Evolutionary conservation across 2,113 vertebrate species (phyloP).

Genomic region (rabbit (Oryctolagus cuniculus)): DNA sequence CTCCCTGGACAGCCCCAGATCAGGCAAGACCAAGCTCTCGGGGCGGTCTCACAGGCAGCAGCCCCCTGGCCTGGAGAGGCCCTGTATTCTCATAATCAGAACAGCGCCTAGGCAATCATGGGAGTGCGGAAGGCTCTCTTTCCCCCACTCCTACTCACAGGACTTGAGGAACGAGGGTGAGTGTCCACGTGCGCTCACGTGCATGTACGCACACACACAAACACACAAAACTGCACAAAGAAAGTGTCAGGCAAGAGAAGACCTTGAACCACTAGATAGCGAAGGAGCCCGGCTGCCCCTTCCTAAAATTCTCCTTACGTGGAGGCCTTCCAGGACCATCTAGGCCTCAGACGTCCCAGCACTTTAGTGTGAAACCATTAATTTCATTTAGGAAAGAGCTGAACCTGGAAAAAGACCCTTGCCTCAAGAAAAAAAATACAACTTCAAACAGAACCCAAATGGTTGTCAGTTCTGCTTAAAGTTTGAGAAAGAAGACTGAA

Average conservation of each 20-base stretch:
- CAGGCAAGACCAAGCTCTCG: accelerated
- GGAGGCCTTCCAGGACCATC: not conserved
- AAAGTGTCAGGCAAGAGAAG: not conserved
- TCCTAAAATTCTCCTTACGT: not conserved
- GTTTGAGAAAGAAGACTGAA: conserved; percentile 18
- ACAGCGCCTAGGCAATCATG: not conserved
- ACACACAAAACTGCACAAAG: not conserved
- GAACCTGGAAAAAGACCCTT: conserved; percentile 53
- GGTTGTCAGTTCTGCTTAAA: conserved; percentile 47
- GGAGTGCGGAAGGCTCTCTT: not conserved
- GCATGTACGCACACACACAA: accelerated
- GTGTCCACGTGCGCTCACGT: not conserved
- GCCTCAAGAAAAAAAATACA: not conserved
- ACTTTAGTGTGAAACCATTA: conserved; percentile 21
- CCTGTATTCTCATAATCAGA: not conserved
- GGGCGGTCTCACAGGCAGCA: not conserved
- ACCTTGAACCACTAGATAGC: not conserved
- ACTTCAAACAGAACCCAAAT: conserved; percentile 60
- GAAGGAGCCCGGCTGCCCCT: not conserved
- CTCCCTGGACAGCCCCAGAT: not conserved
- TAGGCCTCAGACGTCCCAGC: not conserved
- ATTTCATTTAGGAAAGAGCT: conserved; percentile 58
- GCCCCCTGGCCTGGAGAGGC: not conserved
- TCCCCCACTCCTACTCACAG: not conserved
- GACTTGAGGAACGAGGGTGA: not conserved